Evolutionary conservation across 2,797 vertebrate species (phyloP).

Genomic region (Anisognathus igniventris): DNA sequence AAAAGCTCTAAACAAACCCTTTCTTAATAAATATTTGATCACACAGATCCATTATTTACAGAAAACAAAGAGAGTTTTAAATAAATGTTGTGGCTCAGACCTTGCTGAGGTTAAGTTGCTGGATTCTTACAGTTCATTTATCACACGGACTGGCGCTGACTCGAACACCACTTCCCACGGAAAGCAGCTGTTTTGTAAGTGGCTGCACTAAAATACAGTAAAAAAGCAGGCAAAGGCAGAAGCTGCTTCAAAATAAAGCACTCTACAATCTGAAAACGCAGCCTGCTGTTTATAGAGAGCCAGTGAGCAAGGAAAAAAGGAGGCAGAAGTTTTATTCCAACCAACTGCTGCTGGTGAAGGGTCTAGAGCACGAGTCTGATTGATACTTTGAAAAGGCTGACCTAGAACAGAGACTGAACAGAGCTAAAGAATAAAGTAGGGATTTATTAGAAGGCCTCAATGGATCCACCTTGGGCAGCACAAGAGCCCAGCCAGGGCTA

Average conservation of each 20-base stretch:
- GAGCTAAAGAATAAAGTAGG: neutral
- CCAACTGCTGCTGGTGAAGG: neutral
- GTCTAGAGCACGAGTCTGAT: neutral
- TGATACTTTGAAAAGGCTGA: neutral
- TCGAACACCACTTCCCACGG: neutral
- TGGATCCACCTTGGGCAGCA: neutral
- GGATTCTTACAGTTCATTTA: constrained; percentile 12
- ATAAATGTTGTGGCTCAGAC: constrained; percentile 25
- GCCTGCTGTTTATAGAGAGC: neutral
- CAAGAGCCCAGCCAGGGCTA: neutral
- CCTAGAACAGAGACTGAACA: neutral
- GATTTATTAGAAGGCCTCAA: neutral
- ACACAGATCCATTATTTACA: constrained; percentile 14
- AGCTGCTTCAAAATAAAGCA: neutral
- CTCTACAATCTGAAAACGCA: neutral
- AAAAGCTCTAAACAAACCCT: neutral
- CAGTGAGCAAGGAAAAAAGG: neutral
- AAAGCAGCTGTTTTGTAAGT: constrained; percentile 51
- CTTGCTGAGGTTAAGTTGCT: constrained; percentile 20
- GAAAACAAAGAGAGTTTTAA: neutral
- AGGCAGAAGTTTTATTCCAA: neutral
- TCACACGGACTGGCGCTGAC: neutral
- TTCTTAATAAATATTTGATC: constrained; percentile 47
- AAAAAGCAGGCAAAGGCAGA: neutral
- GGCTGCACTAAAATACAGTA: neutral